Conservation (phyloP, 2,113 vertebrate genomes). For the Electrona antarctica region DNA sequence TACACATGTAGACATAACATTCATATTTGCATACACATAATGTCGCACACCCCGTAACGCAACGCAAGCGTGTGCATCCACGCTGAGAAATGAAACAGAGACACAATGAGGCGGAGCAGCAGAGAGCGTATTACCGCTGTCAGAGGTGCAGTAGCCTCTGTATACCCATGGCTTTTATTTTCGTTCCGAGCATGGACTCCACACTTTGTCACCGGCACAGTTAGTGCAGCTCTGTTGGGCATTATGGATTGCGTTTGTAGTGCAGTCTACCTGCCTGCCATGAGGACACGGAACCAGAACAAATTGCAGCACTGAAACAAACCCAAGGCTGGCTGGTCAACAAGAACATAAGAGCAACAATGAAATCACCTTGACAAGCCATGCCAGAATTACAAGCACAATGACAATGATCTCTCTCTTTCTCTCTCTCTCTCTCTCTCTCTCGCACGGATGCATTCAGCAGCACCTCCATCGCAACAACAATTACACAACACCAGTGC, state of each 20-base stretch:
- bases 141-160: constrained; percentile 24
- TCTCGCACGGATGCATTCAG: background rate
- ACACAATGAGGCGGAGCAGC: constrained; percentile 14
- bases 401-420: too few species aligned
- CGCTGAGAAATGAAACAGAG: background rate
- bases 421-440: too few species aligned
- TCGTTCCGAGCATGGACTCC: constrained; percentile 31
- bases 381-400: background rate
- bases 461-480: background rate
- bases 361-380: background rate
- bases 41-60: constrained; percentile 7
- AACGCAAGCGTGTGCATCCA: background rate
- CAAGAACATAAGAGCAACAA: constrained; percentile 3
- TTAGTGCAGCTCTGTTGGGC: constrained; percentile 41
- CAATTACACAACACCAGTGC: background rate
- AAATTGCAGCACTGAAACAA: background rate
- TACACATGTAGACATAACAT: too few species aligned
- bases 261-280: constrained; percentile 23
- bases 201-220: constrained; percentile 58
- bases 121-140: constrained; percentile 61
- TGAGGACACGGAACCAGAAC: constrained; percentile 22
- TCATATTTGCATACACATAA: background rate
- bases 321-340: background rate
- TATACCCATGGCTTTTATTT: too few species aligned
- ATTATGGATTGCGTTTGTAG: constrained; percentile 31